Conservation (phyloP, 2,797 vertebrate genomes). For the Tangara arthus region DNA sequence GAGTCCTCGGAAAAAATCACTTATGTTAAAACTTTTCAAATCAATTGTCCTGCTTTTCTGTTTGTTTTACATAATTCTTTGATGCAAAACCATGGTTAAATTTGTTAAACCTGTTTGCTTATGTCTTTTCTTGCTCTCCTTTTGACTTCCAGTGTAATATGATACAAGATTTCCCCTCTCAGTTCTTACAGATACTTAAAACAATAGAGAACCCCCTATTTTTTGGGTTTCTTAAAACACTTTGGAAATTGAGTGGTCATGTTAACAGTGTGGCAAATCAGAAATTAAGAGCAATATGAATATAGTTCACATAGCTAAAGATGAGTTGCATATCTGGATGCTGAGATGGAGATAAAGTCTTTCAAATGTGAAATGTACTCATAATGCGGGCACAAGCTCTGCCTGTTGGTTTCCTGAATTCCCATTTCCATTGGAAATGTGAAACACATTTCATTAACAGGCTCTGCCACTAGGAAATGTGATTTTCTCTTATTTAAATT, state of each 20-base stretch:
- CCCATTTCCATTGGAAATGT: constrained; percentile 57
- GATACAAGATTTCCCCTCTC: not conserved
- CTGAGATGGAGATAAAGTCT: not conserved
- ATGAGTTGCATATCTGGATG: not conserved
- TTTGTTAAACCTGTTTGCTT: not conserved
- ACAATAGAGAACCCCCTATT: not conserved
- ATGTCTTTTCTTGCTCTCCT: not conserved
- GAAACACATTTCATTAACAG: constrained; percentile 35
- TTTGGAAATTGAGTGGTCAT: not conserved
- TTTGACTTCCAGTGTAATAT: not conserved
- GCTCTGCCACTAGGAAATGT: constrained; percentile 29
- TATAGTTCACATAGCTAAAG: not conserved
- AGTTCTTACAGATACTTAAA: not conserved
- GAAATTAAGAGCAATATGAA: not conserved
- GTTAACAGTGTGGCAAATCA: not conserved
- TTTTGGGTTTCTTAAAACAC: not conserved
- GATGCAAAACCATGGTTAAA: not conserved
- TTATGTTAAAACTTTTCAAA: not conserved
- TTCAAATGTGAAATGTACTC: constrained; percentile 21
- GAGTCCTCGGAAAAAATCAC: not conserved
- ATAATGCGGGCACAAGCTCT: constrained; percentile 23
- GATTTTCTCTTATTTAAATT: constrained; percentile 59
- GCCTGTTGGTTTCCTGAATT: constrained; percentile 24
- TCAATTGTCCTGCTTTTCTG: not conserved
- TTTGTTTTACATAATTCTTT: not conserved